phyloP scores from a whole-genome alignment of 2,888 invertebrate species.

The Chydorus sphaericus region DNA sequence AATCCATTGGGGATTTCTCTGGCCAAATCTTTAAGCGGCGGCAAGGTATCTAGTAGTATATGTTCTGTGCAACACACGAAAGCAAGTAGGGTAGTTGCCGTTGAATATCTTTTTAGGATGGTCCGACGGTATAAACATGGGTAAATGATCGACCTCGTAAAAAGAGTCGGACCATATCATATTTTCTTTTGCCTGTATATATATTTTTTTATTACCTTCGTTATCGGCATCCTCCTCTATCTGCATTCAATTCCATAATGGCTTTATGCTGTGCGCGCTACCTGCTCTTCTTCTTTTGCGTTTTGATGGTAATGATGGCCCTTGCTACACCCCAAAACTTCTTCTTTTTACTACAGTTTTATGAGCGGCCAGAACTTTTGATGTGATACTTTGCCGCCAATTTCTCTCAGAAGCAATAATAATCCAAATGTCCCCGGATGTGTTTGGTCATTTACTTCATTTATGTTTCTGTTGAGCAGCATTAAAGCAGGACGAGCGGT shows the following conservation, averaged over 20 bases:
- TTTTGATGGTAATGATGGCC: conserved; percentile 2
- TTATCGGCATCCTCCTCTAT: conserved; percentile 5
- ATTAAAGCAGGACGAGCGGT: too few relatives aligned
- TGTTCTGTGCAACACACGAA: too few relatives aligned
- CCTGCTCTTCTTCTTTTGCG: background rate
- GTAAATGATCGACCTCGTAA: background rate
- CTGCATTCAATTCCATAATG: conserved; percentile 4
- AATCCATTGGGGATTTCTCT: too few relatives aligned
- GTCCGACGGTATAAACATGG: too few relatives aligned
- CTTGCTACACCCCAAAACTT: background rate
- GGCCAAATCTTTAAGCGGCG: too few relatives aligned
- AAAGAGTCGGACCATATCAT: conserved; percentile 1
- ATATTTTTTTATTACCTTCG: conserved; percentile 4
- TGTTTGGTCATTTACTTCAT: too few relatives aligned
- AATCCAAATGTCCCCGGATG: too few relatives aligned
- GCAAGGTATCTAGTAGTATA: too few relatives aligned
- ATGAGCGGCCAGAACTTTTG: background rate
- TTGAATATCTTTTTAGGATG: too few relatives aligned
- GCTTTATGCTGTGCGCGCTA: background rate
- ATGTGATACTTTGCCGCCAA: background rate
- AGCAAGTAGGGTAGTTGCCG: too few relatives aligned
- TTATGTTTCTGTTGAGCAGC: too few relatives aligned
- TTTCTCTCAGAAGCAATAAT: background rate
- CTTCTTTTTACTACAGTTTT: background rate
- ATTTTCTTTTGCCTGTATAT: background rate